Conservation (phyloP, 2,113 vertebrate genomes). For the Hystrix cristata region DNA sequence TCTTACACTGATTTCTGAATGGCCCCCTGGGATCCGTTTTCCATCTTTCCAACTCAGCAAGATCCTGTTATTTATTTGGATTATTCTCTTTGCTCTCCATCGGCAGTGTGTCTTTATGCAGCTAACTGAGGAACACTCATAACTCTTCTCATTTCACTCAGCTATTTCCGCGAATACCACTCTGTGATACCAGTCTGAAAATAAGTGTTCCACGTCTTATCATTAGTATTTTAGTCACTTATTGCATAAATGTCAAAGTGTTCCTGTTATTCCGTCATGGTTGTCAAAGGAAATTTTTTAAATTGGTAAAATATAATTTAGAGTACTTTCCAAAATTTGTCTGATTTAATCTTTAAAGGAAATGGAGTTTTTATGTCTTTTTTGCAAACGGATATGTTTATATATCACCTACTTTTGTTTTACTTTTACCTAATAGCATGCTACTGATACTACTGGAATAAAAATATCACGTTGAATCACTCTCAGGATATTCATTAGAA, state of each 20-base stretch:
- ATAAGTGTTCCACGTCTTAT: neutral
- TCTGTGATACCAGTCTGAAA: neutral
- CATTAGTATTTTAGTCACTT: neutral
- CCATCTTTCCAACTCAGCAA: neutral
- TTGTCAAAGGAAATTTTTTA: neutral
- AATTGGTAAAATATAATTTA: neutral
- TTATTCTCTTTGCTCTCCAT: neutral
- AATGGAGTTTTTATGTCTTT: neutral
- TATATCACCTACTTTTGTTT: neutral
- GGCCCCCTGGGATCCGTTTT: neutral
- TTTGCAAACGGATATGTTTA: neutral
- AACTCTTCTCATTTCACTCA: neutral
- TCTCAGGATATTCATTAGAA: neutral
- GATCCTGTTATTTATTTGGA: neutral
- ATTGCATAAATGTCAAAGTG: neutral
- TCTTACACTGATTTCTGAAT: neutral
- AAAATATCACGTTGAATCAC: neutral
- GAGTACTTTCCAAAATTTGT: neutral
- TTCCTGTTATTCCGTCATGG: neutral
- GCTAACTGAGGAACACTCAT: too few relatives aligned
- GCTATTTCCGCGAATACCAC: neutral
- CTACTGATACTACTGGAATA: neutral
- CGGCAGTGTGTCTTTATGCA: too few relatives aligned
- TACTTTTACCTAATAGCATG: neutral
- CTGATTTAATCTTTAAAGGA: neutral